phyloP scores from a whole-genome alignment of 2,113 vertebrate genomes.

The Charadrius vociferus region DNA sequence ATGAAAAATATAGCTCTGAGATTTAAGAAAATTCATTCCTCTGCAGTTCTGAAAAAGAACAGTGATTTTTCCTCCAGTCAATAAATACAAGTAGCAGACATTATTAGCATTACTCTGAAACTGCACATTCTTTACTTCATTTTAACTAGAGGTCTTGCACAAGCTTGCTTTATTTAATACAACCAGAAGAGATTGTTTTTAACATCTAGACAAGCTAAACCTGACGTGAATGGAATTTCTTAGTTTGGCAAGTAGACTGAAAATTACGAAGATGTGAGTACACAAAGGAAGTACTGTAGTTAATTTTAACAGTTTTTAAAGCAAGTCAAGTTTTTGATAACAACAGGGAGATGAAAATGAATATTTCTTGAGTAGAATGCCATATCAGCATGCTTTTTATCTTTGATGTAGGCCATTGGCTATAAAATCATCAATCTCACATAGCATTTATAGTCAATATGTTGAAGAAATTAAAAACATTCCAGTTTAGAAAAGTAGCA shows the following conservation, averaged over 20 bases:
- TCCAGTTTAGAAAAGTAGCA: background rate
- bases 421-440: background rate
- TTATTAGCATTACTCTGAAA: background rate
- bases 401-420: background rate
- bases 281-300: background rate
- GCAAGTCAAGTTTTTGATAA: background rate
- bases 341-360: background rate
- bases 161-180: constrained; percentile 12
- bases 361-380: background rate
- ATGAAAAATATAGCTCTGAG: background rate
- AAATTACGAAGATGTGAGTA: background rate
- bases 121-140: background rate
- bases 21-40: constrained; percentile 7
- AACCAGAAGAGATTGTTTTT: background rate
- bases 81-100: constrained; percentile 2
- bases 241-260: background rate
- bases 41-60: background rate
- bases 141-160: background rate
- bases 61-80: background rate
- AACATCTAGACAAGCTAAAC: background rate
- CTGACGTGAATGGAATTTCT: background rate
- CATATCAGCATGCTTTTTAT: background rate
- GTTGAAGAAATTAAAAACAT: background rate
- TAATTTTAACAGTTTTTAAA: constrained; percentile 13
- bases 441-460: background rate